Base-by-base conservation (phyloP, 1,140 invertebrate genomes). In the Drosophila sucinea region DNA sequence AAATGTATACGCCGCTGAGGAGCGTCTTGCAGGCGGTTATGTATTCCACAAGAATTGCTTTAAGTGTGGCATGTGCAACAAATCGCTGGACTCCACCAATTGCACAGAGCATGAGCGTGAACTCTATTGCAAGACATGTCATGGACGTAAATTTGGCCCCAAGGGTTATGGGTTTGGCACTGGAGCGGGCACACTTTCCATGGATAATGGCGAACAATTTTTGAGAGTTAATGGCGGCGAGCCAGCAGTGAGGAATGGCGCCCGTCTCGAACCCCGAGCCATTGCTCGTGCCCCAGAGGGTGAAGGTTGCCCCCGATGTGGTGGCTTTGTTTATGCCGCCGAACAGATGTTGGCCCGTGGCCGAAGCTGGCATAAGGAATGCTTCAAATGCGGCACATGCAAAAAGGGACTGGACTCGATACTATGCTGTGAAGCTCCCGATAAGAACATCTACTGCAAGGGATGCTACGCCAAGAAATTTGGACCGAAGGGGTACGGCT, bases 1-100 rank as follows among this genome's bases (percentile, higher is more conserved):
- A 94, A 97, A 98, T 71, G 99, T 99, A 55, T 99, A 99, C 93
- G 98, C 98, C 78, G 99, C 99, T 56, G 99, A 99, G 93, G 98
- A 99, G 93, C 96, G 97, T 90, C 95, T 99, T 80, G 98, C 98
- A 73, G 98, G 97, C 87, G 98, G 98, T 89, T 96, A 97, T 92
- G 98, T 98, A 95, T 99, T 96, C 96, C 98, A 99, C 96, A 99
- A 99, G 94, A 96, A 96, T 93, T 99, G 98, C 95, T 99, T 99
- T 95, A 99, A 99, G 94, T 99, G 98, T 93, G 97, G 96, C 92
- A 94, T 99, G 93, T 99, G 98, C 95, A 95, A 96, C 93, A 99
- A 99, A 94, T 94, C 98, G 93, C 94, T 99, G 92, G 98, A 99
- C 94, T 99, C 98, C 79, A 99, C 98, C 93, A 99, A 98, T 94